Conservation (phyloP, 2,113 vertebrate species). For the Zosterops borbonicus region DNA sequence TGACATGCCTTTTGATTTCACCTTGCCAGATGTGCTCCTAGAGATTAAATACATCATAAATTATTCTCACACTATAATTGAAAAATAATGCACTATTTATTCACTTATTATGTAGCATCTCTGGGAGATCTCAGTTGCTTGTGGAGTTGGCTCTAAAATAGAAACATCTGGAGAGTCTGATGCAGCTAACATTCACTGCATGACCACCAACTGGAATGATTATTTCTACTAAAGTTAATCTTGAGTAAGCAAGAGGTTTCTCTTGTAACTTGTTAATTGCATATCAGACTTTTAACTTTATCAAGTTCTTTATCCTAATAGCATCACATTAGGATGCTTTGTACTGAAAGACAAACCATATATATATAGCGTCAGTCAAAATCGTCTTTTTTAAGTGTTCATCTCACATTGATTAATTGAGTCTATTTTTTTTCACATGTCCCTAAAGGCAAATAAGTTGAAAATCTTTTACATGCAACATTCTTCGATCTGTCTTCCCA, state of each 20-base stretch:
- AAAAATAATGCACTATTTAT: not conserved
- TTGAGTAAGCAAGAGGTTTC: not conserved
- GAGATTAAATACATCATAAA: not conserved
- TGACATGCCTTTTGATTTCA: not conserved
- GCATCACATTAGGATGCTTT: not conserved
- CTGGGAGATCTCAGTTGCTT: not conserved
- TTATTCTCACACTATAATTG: not conserved
- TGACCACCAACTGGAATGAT: not conserved
- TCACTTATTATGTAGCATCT: not conserved
- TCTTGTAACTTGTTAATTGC: not conserved
- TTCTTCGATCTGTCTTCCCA: not conserved
- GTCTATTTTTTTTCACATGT: not conserved
- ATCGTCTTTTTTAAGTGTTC: not conserved
- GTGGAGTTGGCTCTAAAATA: not conserved
- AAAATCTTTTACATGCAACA: not conserved
- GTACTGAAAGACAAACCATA: not conserved
- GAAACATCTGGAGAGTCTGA: not conserved
- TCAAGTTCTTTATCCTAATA: not conserved
- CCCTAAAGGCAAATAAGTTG: not conserved
- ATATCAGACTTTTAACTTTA: not conserved
- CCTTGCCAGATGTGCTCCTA: not conserved
- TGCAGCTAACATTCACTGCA: not conserved
- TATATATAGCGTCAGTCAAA: not conserved
- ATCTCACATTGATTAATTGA: not conserved
- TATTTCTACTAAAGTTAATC: not conserved